Evolutionary conservation across 2,797 vertebrate species (phyloP).

Genomic region (Danionella dracula): DNA sequence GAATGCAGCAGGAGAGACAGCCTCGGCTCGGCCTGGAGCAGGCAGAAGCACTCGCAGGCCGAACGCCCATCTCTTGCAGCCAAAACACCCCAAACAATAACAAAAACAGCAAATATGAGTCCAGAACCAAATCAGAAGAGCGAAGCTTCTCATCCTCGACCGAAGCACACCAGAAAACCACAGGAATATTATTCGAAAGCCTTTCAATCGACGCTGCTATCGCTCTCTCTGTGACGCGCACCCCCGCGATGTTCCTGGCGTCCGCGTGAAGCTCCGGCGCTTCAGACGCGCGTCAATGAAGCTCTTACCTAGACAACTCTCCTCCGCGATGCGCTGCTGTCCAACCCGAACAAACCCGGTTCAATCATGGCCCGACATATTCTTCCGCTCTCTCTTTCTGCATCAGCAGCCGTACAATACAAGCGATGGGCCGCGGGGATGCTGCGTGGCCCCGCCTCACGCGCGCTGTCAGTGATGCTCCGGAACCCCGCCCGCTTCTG

Average conservation of each 20-base stretch:
- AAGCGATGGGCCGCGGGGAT: constrained; percentile 63
- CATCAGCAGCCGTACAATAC: constrained; percentile 78
- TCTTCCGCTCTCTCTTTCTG: constrained; percentile 56
- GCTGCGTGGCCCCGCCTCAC: constrained; percentile 73
- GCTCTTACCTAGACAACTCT: constrained; percentile 68
- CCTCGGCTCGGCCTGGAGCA: no score
- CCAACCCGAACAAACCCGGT: constrained; percentile 50
- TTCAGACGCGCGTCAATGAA: neutral
- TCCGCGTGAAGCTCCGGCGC: neutral
- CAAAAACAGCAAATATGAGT: no score
- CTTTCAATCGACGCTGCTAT: no score
- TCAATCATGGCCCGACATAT: constrained; percentile 64
- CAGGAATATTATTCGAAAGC: no score
- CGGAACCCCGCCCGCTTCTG: constrained; percentile 69
- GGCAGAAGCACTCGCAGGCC: no score
- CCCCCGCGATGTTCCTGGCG: neutral
- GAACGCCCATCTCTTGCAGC: no score
- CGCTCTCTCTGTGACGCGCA: neutral
- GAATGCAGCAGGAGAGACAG: no score
- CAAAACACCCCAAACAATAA: no score
- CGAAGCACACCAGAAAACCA: no score
- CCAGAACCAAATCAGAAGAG: no score
- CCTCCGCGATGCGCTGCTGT: constrained; percentile 50
- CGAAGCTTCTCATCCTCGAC: no score
- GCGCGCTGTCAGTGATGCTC: constrained; percentile 56